Percentiles rank a stretch among this genome's conserved stretches.
These are phyloP conservation scores for Tenebrio molitor DNA, from an alignment of 1,140 invertebrate genomes.

Conservation along the genomic window DNA sequence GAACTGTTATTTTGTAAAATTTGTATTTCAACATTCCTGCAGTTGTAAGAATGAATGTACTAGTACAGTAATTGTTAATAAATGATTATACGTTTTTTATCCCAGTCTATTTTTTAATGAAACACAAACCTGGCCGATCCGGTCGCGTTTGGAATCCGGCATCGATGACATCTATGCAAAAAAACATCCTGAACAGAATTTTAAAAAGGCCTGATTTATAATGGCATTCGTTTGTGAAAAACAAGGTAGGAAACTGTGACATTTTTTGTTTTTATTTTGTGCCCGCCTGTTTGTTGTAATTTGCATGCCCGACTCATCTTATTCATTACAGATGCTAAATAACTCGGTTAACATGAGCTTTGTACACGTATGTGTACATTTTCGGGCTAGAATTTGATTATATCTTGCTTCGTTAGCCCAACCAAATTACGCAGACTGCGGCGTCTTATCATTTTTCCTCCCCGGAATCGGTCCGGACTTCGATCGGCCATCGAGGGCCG, in stretches of 20 bases:
- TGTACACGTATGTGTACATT: constrained; percentile 35
- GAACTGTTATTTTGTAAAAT: constrained; percentile 3
- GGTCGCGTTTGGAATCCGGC: not conserved
- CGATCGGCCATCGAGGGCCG: not conserved
- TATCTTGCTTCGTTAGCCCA: constrained; percentile 36
- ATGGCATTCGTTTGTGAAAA: constrained; percentile 28
- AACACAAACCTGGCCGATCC: not conserved
- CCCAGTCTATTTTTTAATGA: constrained; percentile 4
- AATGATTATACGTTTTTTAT: constrained; percentile 41
- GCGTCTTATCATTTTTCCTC: constrained; percentile 35
- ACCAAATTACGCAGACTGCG: constrained; percentile 14
- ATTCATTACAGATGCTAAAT: constrained; percentile 44
- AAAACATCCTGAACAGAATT: constrained; percentile 9
- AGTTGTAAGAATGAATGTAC: constrained; percentile 30
- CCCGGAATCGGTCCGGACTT: not conserved
- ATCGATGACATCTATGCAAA: constrained; percentile 10
- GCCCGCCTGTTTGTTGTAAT: constrained; percentile 38
- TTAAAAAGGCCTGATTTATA: constrained; percentile 33
- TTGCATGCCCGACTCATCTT: constrained; percentile 40
- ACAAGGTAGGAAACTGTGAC: constrained; percentile 21
- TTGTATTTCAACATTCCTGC: constrained; percentile 15
- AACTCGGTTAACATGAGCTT: constrained; percentile 43
- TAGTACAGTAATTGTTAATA: constrained; percentile 38
- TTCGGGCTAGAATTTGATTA: constrained; percentile 35
- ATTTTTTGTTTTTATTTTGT: constrained; percentile 21